A percentile compares a stretch with the other conserved stretches of the same genome.
Evolutionary conservation across 2,797 vertebrate species (phyloP).

Genomic region (Phoeniculus purpureus): DNA sequence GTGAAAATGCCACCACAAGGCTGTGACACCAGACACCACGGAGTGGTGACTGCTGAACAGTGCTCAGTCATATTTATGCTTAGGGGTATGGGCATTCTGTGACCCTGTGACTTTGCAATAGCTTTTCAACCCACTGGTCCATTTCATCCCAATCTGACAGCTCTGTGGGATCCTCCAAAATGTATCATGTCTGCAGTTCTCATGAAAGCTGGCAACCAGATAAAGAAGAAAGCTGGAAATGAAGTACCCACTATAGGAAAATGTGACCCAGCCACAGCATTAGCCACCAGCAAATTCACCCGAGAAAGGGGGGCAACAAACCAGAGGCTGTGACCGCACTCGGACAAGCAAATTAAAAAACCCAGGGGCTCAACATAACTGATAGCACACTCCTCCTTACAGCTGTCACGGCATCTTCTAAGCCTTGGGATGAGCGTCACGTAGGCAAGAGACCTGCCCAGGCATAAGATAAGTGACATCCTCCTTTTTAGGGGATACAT

Average conservation of each 20-base stretch:
- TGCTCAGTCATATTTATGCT: neutral
- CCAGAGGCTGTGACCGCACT: neutral
- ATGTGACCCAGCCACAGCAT: neutral
- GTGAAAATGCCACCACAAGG: conserved; percentile 31
- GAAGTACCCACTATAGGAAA: neutral
- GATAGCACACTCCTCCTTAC: neutral
- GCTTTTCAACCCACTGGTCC: conserved; percentile 2
- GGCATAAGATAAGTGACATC: neutral
- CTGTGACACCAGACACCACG: neutral
- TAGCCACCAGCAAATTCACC: neutral
- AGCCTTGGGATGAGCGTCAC: neutral
- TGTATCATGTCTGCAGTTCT: neutral
- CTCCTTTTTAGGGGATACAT: neutral
- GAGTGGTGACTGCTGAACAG: neutral
- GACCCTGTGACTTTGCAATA: neutral
- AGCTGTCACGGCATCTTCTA: neutral
- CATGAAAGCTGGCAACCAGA: neutral
- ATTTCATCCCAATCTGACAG: conserved; percentile 11
- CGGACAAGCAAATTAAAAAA: neutral
- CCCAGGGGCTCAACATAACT: neutral
- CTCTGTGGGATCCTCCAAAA: neutral
- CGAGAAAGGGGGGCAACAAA: neutral
- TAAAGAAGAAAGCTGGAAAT: neutral
- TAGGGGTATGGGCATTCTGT: neutral
- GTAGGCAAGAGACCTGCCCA: neutral